A percentile compares a stretch with the other conserved stretches of the same genome.
phyloP scores from a whole-genome alignment of 2,797 vertebrate genomes.

The Siniperca undulata region DNA sequence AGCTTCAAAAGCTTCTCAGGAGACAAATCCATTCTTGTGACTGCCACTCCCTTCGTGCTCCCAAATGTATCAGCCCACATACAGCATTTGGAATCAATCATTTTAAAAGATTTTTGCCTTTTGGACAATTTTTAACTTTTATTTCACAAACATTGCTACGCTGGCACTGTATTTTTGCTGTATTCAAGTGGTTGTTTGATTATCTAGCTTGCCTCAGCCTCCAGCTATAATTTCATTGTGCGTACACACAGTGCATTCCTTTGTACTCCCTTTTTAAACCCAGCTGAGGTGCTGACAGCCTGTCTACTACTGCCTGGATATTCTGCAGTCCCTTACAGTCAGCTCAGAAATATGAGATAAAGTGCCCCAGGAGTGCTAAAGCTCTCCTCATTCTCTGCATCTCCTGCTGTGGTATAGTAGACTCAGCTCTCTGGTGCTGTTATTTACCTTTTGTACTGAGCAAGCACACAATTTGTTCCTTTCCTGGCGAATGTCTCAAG shows the following conservation, averaged over 20 bases:
- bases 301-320: constrained; percentile 52
- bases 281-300: constrained; percentile 67
- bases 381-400: constrained; percentile 55
- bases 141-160: neutral
- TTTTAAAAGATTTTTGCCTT: neutral
- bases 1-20: constrained; percentile 15
- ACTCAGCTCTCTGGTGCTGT: constrained; percentile 21
- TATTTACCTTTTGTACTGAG: constrained; percentile 36
- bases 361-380: constrained; percentile 59
- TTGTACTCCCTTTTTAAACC: constrained; percentile 37
- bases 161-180: neutral
- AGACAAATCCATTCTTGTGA: constrained; percentile 23
- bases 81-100: neutral
- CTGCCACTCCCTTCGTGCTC: constrained; percentile 47
- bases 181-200: constrained; percentile 24
- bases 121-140: neutral
- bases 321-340: constrained; percentile 54
- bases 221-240: constrained; percentile 41
- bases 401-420: constrained; percentile 9
- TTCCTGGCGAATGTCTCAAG: constrained; percentile 31
- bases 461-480: constrained; percentile 35
- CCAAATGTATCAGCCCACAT: neutral
- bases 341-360: constrained; percentile 71
- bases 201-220: constrained; percentile 36
- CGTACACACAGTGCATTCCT: constrained; percentile 51